Conservation (phyloP, 2,113 vertebrate genomes). For the Microtus pennsylvanicus region DNA sequence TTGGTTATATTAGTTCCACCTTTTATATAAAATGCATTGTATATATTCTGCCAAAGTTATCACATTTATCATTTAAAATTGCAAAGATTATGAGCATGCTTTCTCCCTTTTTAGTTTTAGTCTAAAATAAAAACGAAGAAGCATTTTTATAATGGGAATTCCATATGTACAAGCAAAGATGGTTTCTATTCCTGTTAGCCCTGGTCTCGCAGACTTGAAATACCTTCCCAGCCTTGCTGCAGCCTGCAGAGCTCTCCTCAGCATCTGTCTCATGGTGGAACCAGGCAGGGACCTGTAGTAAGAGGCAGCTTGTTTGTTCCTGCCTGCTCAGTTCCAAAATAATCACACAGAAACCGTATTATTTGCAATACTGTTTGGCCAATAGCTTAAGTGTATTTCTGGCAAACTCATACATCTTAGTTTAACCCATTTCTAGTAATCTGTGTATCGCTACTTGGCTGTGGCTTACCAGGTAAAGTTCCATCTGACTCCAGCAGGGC, state of each 20-base stretch:
- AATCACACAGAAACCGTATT: no score
- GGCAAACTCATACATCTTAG: no score
- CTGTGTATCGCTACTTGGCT: no score
- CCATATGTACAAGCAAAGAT: background rate
- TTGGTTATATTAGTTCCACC: conserved; percentile 67
- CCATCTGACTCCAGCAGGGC: no score
- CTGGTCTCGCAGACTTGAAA: background rate
- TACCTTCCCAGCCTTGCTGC: background rate
- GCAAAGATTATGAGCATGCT: background rate
- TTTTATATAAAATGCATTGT: conserved; percentile 61
- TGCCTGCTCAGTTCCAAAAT: no score
- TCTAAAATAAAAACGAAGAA: conserved; percentile 53
- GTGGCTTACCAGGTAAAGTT: no score
- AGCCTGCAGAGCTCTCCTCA: background rate
- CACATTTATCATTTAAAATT: conserved; percentile 68
- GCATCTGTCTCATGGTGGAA: background rate
- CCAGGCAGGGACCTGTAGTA: no score
- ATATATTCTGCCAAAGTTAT: conserved; percentile 48
- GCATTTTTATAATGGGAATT: conserved; percentile 4
- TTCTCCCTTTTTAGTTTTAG: conserved; percentile 56
- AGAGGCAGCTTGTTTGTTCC: no score
- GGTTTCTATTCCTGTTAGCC: background rate
- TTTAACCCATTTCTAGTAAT: no score
- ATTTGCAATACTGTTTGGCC: no score
- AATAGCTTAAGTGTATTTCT: no score